These are phyloP conservation scores for Pelosia muscerda DNA, from an alignment of 2,888 invertebrate species.

Conservation along the genomic window DNA sequence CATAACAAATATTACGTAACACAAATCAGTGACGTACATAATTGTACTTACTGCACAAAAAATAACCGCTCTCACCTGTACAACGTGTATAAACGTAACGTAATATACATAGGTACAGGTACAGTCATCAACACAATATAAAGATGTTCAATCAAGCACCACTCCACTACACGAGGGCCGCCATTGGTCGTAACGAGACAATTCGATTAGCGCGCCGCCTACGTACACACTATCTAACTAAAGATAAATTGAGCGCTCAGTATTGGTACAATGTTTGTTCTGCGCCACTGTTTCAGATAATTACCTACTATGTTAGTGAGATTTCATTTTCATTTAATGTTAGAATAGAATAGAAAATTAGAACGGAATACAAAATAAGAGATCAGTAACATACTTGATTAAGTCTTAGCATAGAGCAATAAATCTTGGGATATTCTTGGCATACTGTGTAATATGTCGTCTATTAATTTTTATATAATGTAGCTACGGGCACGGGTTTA, in stretches of 20 bases:
- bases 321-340: neutral
- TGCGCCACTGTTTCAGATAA: conserved; percentile 8
- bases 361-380: neutral
- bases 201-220: conserved; percentile 48
- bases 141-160: conserved; percentile 23
- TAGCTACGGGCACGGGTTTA: no score
- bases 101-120: neutral
- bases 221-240: conserved; percentile 37
- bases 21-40: neutral
- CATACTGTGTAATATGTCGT: no score
- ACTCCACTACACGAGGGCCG: conserved; percentile 10
- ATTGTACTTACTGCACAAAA: neutral
- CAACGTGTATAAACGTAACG: neutral
- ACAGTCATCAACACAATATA: conserved; percentile 18
- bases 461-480: no score
- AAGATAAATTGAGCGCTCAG: conserved; percentile 19
- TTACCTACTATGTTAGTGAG: conserved; percentile 34
- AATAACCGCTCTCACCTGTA: neutral
- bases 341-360: neutral
- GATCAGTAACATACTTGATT: neutral
- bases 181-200: conserved; percentile 53
- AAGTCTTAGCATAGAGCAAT: no score
- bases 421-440: no score
- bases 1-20: no score
- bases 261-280: conserved; percentile 18